Percentiles rank a stretch among this genome's conserved stretches.
phyloP scores from a whole-genome alignment of 2,888 invertebrate genomes.

The Dynastes maya region DNA sequence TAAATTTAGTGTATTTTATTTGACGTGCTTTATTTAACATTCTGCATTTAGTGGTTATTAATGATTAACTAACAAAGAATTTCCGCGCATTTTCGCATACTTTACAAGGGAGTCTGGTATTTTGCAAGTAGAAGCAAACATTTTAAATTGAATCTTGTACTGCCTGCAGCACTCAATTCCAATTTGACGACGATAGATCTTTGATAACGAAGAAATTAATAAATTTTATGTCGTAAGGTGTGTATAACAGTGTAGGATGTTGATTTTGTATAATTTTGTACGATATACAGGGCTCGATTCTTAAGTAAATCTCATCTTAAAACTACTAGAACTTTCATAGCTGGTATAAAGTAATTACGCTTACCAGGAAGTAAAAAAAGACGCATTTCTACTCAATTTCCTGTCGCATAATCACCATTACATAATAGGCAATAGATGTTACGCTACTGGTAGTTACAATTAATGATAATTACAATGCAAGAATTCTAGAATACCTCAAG shows the following conservation, averaged over 20 bases:
- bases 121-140: neutral
- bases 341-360: neutral
- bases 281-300: too few relatives aligned
- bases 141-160: too few relatives aligned
- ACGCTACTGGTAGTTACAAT: neutral
- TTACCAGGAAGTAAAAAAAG: neutral
- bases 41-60: too few relatives aligned
- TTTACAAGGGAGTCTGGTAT: neutral
- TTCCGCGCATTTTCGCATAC: conserved; percentile 2
- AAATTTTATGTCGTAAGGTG: neutral
- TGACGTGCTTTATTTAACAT: neutral
- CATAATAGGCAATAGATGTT: neutral
- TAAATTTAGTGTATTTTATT: neutral
- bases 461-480: conserved; percentile 12
- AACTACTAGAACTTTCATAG: too few relatives aligned
- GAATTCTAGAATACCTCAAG: conserved; percentile 1
- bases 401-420: neutral
- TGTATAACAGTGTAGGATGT: neutral
- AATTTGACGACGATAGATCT: neutral
- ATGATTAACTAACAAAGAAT: neutral
- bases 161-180: neutral
- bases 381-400: neutral
- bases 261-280: neutral
- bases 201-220: neutral
- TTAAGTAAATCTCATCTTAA: too few relatives aligned